A percentile compares a stretch with the other conserved stretches of the same genome.
Evolutionary conservation across 2,797 vertebrate genomes (phyloP).

Genomic region (Eulemur albifrons): DNA sequence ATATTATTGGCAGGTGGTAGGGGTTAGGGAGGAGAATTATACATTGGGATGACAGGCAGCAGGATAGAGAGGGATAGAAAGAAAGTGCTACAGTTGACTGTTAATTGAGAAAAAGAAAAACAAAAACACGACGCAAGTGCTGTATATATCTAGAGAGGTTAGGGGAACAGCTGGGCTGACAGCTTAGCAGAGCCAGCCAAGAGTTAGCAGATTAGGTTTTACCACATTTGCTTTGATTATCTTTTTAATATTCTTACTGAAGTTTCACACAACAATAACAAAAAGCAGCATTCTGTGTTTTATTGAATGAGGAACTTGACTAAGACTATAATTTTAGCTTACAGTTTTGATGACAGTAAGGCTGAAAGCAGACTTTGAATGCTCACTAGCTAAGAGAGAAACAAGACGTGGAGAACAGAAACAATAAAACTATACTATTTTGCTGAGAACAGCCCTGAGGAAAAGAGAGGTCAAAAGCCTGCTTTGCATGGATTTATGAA

Average conservation of each 20-base stretch:
- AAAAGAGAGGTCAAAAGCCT: neutral
- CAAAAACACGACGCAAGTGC: neutral
- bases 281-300: neutral
- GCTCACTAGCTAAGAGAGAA: neutral
- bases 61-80: neutral
- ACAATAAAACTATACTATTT: neutral
- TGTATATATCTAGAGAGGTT: neutral
- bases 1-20: neutral
- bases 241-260: neutral
- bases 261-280: neutral
- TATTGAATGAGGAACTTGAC: neutral
- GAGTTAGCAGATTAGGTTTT: neutral
- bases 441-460: neutral
- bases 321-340: neutral
- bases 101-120: neutral
- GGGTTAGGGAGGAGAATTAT: neutral
- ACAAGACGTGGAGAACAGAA: neutral
- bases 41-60: neutral
- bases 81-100: neutral
- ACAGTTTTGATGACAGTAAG: neutral
- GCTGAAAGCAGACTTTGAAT: neutral
- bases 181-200: neutral
- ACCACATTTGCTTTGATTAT: neutral
- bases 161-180: neutral
- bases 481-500: neutral